A percentile compares a stretch with the other conserved stretches of the same genome.
Conservation (phyloP, 2,113 vertebrate genomes). For the Zosterops borbonicus region DNA sequence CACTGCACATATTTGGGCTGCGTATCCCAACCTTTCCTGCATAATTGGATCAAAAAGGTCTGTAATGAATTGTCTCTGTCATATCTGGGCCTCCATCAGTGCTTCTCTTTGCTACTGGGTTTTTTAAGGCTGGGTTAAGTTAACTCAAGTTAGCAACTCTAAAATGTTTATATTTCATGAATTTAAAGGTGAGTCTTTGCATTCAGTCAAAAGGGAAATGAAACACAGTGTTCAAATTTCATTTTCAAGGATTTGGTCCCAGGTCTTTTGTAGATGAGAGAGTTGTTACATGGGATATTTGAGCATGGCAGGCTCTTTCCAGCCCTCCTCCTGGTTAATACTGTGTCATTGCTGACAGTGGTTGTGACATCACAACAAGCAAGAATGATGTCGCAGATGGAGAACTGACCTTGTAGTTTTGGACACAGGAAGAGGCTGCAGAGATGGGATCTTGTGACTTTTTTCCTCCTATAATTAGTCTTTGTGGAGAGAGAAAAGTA, state of each 20-base stretch:
- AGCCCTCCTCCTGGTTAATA: background rate
- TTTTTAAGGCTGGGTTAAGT: background rate
- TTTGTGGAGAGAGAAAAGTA: background rate
- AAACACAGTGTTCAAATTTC: conserved; percentile 3
- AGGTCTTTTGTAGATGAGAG: background rate
- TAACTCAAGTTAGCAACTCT: conserved; percentile 4
- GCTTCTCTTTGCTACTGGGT: background rate
- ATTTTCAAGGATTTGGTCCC: conserved; percentile 1
- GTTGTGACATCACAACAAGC: background rate
- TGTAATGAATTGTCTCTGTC: conserved; percentile 20
- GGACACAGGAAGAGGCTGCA: background rate
- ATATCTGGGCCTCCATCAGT: background rate
- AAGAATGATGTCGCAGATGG: background rate
- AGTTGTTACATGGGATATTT: background rate
- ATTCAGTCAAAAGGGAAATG: background rate
- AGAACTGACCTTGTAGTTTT: background rate
- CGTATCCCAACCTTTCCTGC: background rate
- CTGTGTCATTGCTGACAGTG: background rate
- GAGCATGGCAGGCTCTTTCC: background rate
- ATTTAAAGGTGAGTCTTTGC: conserved; percentile 8
- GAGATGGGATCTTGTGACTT: background rate
- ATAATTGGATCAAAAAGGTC: conserved; percentile 42
- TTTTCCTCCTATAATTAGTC: conserved; percentile 25
- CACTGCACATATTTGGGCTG: background rate
- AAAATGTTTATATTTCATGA: background rate